Base-by-base conservation (phyloP, 2,888 invertebrate species). In the Epinotia nisella region DNA sequence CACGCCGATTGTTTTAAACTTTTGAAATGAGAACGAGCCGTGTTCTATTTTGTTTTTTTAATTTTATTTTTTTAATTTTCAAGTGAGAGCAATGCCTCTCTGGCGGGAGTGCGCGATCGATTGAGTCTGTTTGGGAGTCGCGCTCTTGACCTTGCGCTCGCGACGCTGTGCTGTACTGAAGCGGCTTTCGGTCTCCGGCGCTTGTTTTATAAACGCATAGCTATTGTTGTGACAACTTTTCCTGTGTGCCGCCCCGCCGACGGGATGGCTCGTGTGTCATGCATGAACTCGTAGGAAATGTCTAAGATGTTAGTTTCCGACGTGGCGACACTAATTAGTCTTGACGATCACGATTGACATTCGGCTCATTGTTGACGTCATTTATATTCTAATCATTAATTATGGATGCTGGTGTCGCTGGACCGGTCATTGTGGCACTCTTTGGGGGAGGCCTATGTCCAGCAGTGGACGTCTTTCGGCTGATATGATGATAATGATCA, bases 121-220 rank as follows among this genome's bases (percentile, higher is more conserved):
- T 83, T 81, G 82, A 83, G 87, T 90, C 89, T 90, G 91, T 88
- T 87, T 87, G 83, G 82, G 87, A 88, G 90, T 83, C 81, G 78
- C 85, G 90, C 83, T 90, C 90, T 90, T 93, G 93, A 93, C 93
- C 93, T 93, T 92, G 92, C 89, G 85, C 84, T n/a, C 17, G 74
- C 75, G 81, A 82, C 79, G 85, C 88, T 84, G 86, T 80, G 80
- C 82, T 84, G 84, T 80, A 93, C 93, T 93, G 92, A 91, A 89
- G 87, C 86, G 82, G 85, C 85, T 89, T 90, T 90, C 87, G 85
- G 90, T 86, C 81, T 83, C 82, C 83, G 82, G 87, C 78, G 85
- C 83, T 82, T 85, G 89, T 92, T 93, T 93, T 93, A 93, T 93
- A 92, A 72, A 91, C 86, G 88, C 86, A 85, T 85, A 56, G 29